phyloP scores from a whole-genome alignment of 2,888 invertebrate species.

The Coleophora flavipennella region DNA sequence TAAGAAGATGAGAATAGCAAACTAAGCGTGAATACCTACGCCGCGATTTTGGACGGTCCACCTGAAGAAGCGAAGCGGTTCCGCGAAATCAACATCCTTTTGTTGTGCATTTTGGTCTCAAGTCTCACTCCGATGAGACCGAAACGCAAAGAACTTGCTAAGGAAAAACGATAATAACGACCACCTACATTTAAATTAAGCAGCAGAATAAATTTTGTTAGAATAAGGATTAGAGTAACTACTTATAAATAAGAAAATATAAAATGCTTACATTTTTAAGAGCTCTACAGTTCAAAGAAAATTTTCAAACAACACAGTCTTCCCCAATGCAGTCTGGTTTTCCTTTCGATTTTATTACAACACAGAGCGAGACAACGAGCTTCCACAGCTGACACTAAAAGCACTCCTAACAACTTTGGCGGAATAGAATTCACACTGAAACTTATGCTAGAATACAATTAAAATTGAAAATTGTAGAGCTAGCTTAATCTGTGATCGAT shows the following conservation, averaged over 20 bases:
- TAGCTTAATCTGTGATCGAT: no score
- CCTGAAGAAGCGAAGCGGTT: not conserved
- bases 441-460: constrained; percentile 31
- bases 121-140: no score
- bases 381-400: constrained; percentile 62
- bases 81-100: no score
- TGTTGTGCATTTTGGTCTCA: no score
- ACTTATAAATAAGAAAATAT: not conserved
- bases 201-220: no score
- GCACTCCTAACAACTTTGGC: constrained; percentile 55
- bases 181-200: no score
- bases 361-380: constrained; percentile 48
- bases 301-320: constrained; percentile 59
- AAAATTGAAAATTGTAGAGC: constrained; percentile 28
- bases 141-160: not conserved
- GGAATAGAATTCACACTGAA: constrained; percentile 39
- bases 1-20: constrained; percentile 19
- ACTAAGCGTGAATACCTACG: not conserved
- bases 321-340: constrained; percentile 43
- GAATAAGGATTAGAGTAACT: no score
- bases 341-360: constrained; percentile 52
- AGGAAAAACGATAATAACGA: not conserved
- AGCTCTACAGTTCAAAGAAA: constrained; percentile 51
- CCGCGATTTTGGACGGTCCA: no score
- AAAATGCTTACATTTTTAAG: constrained; percentile 51